A percentile compares a stretch with the other conserved stretches of the same genome.
Evolutionary conservation across 2,113 vertebrate species (phyloP).

Genomic region (Trachemys scripta): DNA sequence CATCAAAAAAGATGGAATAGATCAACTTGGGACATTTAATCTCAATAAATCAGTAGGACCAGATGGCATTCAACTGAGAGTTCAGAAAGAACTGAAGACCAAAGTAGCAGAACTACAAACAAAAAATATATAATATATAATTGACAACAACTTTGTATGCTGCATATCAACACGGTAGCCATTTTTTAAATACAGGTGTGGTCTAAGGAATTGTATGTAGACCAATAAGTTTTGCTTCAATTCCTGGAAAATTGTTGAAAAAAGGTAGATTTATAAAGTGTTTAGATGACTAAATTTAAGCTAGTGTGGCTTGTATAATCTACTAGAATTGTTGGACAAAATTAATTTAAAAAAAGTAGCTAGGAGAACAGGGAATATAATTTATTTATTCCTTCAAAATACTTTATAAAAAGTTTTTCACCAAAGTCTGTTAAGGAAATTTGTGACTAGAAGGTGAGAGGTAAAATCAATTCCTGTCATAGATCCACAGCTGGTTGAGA

Average conservation of each 20-base stretch:
- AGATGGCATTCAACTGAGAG: slow-evolving; percentile 52
- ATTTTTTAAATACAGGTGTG: not conserved
- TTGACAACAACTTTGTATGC: slow-evolving; percentile 42
- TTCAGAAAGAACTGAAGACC: not conserved
- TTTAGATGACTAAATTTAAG: slow-evolving; percentile 13
- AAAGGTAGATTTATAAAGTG: not conserved
- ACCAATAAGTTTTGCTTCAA: not conserved
- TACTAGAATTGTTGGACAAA: not conserved
- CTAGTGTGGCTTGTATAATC: not conserved
- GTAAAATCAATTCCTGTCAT: not conserved
- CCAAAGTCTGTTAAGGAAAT: not conserved
- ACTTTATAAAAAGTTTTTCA: not conserved
- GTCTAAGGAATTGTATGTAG: not conserved
- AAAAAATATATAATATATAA: slow-evolving; percentile 41
- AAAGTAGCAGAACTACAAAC: slow-evolving; percentile 1
- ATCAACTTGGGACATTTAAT: slow-evolving; percentile 64
- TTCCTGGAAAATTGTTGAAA: not conserved
- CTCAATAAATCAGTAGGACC: slow-evolving; percentile 42
- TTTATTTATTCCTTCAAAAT: not conserved
- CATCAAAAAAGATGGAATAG: not conserved
- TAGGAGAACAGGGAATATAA: not conserved
- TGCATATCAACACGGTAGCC: slow-evolving; percentile 1
- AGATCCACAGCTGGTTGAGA: not conserved
- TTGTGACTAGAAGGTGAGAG: not conserved
- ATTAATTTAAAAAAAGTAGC: fast-evolving